Evolutionary conservation across 1,140 invertebrate genomes (phyloP).

Genomic region (Drosophila bocki): DNA sequence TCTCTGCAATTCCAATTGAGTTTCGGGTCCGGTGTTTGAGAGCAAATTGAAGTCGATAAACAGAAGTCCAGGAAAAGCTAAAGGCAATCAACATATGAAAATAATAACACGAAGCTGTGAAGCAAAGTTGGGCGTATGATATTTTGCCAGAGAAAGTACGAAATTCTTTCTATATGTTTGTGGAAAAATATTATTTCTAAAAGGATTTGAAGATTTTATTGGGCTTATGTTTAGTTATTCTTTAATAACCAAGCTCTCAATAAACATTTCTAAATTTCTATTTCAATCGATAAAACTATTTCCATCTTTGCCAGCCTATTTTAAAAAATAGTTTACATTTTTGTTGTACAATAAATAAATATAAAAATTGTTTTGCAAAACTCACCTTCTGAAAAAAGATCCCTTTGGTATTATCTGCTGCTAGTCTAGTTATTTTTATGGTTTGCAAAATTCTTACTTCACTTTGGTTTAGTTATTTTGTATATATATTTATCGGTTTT

Average conservation of each 20-base stretch:
- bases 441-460: conserved; percentile 33
- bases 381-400: conserved; percentile 16
- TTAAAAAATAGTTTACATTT: neutral
- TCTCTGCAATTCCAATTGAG: conserved; percentile 58
- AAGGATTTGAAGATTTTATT: conserved; percentile 11
- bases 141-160: conserved; percentile 12
- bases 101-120: conserved; percentile 33
- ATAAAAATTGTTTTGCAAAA: neutral
- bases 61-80: conserved; percentile 51
- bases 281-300: neutral
- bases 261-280: too few relatives aligned
- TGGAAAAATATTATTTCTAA: conserved; percentile 3
- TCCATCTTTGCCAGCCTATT: neutral
- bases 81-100: conserved; percentile 53
- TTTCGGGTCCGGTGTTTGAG: conserved; percentile 60
- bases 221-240: neutral
- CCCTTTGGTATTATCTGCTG: conserved; percentile 6
- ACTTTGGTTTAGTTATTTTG: conserved; percentile 39
- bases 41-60: conserved; percentile 78
- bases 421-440: neutral
- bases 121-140: conserved; percentile 1
- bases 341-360: too few relatives aligned
- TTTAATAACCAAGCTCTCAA: neutral
- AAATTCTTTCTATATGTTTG: neutral
- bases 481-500: conserved; percentile 41